phyloP scores from a whole-genome alignment of 2,797 vertebrate genomes.

The Acipenser oxyrinchus region DNA sequence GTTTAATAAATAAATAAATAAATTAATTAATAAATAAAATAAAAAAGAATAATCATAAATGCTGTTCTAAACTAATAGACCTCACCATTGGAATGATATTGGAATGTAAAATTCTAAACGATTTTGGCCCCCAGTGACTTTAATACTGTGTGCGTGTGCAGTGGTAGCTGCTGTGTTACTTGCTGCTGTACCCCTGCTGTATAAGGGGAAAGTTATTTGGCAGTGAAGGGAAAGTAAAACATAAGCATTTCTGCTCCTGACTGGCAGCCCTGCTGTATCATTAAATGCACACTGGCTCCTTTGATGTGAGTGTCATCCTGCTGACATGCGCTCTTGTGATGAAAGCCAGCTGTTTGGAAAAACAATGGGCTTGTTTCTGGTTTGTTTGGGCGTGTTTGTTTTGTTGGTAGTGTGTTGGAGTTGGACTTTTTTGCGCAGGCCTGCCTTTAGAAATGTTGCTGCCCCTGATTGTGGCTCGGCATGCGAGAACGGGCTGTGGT shows the following conservation, averaged over 20 bases:
- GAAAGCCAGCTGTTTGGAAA: constrained; percentile 53
- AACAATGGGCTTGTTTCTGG: constrained; percentile 47
- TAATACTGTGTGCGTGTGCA: too few relatives aligned
- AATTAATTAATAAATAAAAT: too few relatives aligned
- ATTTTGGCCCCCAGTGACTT: too few relatives aligned
- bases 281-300: not conserved
- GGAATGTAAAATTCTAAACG: too few relatives aligned
- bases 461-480: too few relatives aligned
- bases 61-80: too few relatives aligned
- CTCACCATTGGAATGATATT: too few relatives aligned
- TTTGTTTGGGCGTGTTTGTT: constrained; percentile 14
- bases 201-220: not conserved
- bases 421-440: not conserved
- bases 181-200: not conserved
- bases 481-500: too few relatives aligned
- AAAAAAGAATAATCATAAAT: too few relatives aligned
- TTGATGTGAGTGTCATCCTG: constrained; percentile 18
- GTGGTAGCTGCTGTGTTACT: not conserved
- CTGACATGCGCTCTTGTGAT: constrained; percentile 49
- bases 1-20: too few relatives aligned
- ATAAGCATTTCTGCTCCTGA: not conserved
- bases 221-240: not conserved
- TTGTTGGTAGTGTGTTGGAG: not conserved
- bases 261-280: not conserved
- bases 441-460: too few relatives aligned